Conservation (phyloP, 1,140 invertebrate genomes). For the Pteromalus puparum region DNA sequence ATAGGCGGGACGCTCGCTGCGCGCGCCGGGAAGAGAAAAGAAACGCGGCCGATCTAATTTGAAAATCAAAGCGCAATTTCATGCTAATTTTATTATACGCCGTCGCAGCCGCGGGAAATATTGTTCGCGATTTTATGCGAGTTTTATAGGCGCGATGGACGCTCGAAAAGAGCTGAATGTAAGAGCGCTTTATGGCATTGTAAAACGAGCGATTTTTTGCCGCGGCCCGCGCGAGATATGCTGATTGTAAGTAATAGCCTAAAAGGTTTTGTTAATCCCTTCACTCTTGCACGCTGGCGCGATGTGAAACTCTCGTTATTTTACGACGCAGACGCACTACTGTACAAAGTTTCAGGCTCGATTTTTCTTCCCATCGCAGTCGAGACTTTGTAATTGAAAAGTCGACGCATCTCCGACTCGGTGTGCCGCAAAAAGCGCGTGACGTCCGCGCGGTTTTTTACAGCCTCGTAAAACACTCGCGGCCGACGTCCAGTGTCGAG, state of each 20-base stretch:
- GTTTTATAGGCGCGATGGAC: background rate
- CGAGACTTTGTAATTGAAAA: too few relatives aligned
- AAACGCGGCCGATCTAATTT: constrained; percentile 1
- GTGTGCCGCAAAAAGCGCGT: too few relatives aligned
- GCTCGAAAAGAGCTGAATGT: background rate
- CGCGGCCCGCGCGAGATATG: background rate
- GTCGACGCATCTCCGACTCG: too few relatives aligned
- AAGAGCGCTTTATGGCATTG: background rate
- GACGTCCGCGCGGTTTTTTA: too few relatives aligned
- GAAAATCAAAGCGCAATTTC: background rate
- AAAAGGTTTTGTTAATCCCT: background rate
- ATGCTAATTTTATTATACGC: background rate
- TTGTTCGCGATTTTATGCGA: background rate
- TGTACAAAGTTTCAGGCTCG: too few relatives aligned
- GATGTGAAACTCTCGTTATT: too few relatives aligned
- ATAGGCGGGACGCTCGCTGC: background rate
- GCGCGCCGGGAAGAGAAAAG: background rate
- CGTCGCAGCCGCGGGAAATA: background rate
- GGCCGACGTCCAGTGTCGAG: too few relatives aligned
- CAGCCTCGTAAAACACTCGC: too few relatives aligned
- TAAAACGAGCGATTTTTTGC: background rate
- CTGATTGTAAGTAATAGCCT: constrained; percentile 4
- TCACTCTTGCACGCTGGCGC: background rate
- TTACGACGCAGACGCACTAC: too few relatives aligned
- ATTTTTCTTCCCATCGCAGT: too few relatives aligned